phyloP scores from a whole-genome alignment of 2,113 vertebrate species.

The Melanostigma gelatinosum region DNA sequence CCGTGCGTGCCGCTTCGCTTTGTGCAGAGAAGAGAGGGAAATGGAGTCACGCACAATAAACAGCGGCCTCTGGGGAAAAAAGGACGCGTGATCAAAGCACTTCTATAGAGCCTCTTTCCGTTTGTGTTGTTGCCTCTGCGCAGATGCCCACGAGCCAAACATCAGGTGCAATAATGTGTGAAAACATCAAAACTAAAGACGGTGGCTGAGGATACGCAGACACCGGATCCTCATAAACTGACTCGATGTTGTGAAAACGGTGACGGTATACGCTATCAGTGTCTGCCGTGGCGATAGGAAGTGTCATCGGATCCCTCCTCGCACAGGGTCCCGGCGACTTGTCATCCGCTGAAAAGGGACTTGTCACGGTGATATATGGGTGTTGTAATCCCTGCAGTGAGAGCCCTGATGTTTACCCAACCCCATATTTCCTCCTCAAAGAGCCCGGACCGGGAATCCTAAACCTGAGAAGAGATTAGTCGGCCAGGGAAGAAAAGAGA shows the following conservation, averaged over 20 bases:
- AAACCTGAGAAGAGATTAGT: constrained; percentile 86
- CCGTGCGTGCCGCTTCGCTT: constrained; percentile 8
- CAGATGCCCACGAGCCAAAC: constrained; percentile 65
- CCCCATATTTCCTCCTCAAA: constrained; percentile 84
- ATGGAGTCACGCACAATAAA: constrained; percentile 50
- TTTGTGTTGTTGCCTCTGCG: constrained; percentile 42
- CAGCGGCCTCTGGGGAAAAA: constrained; percentile 15
- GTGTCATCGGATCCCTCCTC: constrained; percentile 80
- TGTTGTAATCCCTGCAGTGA: constrained; percentile 83
- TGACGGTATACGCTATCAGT: constrained; percentile 73
- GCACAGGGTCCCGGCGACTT: constrained; percentile 73
- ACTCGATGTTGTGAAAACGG: constrained; percentile 73
- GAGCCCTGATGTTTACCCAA: constrained; percentile 85
- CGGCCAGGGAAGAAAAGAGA: constrained; percentile 71
- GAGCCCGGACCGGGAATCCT: constrained; percentile 78
- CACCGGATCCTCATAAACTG: constrained; percentile 62
- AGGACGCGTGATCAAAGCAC: constrained; percentile 61
- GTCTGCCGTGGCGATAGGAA: constrained; percentile 76
- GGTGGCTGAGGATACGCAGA: constrained; percentile 44
- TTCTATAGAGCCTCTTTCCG: constrained; percentile 38
- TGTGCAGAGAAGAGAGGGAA: constrained; percentile 55
- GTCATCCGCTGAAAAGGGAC: constrained; percentile 82
- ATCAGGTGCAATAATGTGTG: constrained; percentile 57
- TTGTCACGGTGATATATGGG: constrained; percentile 86
- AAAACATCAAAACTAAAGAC: constrained; percentile 50